Conservation (phyloP, 2,888 invertebrate genomes). For the Drosophila histrio region DNA sequence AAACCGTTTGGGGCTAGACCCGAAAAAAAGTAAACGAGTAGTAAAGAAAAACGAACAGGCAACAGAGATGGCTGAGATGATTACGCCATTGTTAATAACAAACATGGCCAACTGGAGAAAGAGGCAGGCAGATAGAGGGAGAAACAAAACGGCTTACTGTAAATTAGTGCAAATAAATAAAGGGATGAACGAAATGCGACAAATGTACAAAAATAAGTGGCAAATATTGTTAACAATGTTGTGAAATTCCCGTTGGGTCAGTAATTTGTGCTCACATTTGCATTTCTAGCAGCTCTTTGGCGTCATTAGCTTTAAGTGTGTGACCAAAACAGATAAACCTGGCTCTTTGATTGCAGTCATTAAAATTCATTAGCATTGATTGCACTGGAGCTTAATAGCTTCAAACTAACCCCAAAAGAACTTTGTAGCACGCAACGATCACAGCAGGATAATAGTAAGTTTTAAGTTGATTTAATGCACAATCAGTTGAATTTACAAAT, state of each 20-base stretch:
- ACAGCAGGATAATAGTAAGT: slow-evolving; percentile 22
- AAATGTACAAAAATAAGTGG: slow-evolving; percentile 52
- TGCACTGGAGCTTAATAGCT: slow-evolving; percentile 16
- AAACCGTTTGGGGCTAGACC: slow-evolving; percentile 36
- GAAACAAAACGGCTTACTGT: slow-evolving; percentile 48
- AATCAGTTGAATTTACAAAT: background rate
- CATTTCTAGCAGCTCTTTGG: slow-evolving; percentile 39
- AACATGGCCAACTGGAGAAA: slow-evolving; percentile 36
- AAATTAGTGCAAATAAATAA: slow-evolving; percentile 75
- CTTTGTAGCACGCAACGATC: slow-evolving; percentile 41
- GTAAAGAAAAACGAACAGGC: slow-evolving; percentile 14
- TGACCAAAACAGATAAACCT: slow-evolving; percentile 51
- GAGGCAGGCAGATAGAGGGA: background rate
- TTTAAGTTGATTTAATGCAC: background rate
- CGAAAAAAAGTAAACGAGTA: slow-evolving; percentile 4
- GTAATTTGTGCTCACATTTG: slow-evolving; percentile 57
- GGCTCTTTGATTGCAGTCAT: slow-evolving; percentile 60
- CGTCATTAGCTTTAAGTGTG: slow-evolving; percentile 63
- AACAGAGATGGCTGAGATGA: slow-evolving; percentile 48
- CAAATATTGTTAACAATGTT: slow-evolving; percentile 54
- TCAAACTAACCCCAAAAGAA: background rate
- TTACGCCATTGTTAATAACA: slow-evolving; percentile 74
- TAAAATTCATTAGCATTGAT: slow-evolving; percentile 71
- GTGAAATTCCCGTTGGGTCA: slow-evolving; percentile 29
- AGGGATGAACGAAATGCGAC: slow-evolving; percentile 72